phyloP scores from a whole-genome alignment of 92 coral and sea anemone genomes.

The Actinernus sp. region DNA sequence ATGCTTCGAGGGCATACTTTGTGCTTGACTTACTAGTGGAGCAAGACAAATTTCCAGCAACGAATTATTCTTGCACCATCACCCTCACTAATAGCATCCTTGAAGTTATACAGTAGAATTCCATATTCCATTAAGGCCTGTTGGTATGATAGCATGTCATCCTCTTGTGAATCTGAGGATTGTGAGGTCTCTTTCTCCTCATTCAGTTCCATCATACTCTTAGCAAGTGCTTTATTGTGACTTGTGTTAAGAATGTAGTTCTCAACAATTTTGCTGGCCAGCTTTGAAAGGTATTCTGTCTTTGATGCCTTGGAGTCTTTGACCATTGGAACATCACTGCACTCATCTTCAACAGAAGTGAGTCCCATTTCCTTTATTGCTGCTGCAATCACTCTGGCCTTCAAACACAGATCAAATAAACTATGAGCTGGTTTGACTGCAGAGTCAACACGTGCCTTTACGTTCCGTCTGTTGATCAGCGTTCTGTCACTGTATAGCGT shows the following conservation, averaged over 20 bases:
- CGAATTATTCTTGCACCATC: constrained; percentile 31
- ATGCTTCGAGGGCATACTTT: constrained; percentile 52
- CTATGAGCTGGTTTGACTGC: constrained; percentile 65
- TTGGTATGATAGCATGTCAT: constrained; percentile 48
- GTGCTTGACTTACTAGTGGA: constrained; percentile 9
- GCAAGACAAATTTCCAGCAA: constrained; percentile 49
- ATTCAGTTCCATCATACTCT: neutral
- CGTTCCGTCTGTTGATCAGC: constrained; percentile 56
- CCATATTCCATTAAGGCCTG: constrained; percentile 51
- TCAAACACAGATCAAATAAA: constrained; percentile 43
- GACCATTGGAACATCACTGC: constrained; percentile 20
- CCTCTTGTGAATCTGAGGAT: neutral
- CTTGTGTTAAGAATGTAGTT: constrained; percentile 31
- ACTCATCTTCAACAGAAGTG: constrained; percentile 27
- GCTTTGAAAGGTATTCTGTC: constrained; percentile 17
- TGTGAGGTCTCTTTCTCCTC: neutral
- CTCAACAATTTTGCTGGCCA: constrained; percentile 35
- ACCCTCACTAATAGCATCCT: constrained; percentile 41
- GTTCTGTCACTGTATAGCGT: constrained; percentile 59
- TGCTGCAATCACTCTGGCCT: constrained; percentile 56
- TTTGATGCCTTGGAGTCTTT: constrained; percentile 27
- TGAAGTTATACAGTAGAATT: constrained; percentile 31
- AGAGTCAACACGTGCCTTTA: constrained; percentile 46
- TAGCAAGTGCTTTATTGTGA: constrained; percentile 20
- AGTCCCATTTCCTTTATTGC: constrained; percentile 29